A percentile compares a stretch with the other conserved stretches of the same genome.
Evolutionary conservation across 2,888 invertebrate genomes (phyloP).

Genomic region (Keiferia lycopersicella): DNA sequence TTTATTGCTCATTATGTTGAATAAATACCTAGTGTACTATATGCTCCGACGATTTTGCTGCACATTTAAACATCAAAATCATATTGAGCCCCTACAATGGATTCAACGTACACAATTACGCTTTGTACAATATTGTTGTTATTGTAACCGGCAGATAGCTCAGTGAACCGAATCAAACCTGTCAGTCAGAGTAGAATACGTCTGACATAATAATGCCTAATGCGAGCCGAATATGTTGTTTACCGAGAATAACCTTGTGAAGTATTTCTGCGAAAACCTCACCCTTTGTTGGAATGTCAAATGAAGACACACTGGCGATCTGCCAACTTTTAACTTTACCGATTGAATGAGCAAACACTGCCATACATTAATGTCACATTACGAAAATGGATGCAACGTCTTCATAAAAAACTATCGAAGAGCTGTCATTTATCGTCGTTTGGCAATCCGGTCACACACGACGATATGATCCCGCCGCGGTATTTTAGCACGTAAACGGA

Average conservation of each 20-base stretch:
- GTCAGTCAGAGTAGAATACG: neutral
- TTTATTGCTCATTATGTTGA: conserved; percentile 26
- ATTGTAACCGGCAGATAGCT: neutral
- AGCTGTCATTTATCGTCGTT: conserved; percentile 43
- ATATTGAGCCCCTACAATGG: neutral
- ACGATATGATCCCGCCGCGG: conserved; percentile 42
- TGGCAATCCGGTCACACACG: conserved; percentile 56
- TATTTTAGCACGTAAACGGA: conserved; percentile 50
- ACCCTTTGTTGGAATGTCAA: conserved; percentile 18
- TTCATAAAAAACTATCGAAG: conserved; percentile 48
- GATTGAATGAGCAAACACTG: conserved; percentile 50
- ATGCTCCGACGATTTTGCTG: neutral
- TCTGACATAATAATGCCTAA: conserved; percentile 17
- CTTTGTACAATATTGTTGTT: neutral
- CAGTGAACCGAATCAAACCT: neutral
- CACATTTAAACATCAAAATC: conserved; percentile 9
- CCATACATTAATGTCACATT: conserved; percentile 57
- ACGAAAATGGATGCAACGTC: conserved; percentile 49
- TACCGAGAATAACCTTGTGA: conserved; percentile 10
- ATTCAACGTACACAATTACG: neutral
- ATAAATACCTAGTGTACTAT: neutral
- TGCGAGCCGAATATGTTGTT: neutral
- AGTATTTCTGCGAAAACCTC: conserved; percentile 2
- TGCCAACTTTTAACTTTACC: conserved; percentile 26
- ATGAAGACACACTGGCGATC: conserved; percentile 25